Conservation (phyloP, 2,797 vertebrate species). For the Platyrinchus mystaceus region DNA sequence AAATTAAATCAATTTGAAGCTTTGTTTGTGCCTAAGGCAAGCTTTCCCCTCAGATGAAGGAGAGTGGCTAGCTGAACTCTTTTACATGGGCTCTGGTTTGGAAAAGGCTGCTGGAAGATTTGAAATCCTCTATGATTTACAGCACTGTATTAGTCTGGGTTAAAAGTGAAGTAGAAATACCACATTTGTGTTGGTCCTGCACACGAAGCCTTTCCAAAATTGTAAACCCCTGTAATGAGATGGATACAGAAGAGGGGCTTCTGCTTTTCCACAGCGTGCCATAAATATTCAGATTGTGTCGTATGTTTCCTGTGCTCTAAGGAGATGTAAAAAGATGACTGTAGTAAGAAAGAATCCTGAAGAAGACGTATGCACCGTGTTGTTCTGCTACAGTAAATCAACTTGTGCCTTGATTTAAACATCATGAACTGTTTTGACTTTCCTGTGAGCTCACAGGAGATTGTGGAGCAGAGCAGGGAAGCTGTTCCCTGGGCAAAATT, state of each 20-base stretch:
- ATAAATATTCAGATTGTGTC: conserved; percentile 63
- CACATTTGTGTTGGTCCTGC: not conserved
- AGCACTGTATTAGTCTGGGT: not conserved
- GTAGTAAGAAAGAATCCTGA: not conserved
- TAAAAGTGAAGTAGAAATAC: not conserved
- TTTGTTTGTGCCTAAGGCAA: conserved; percentile 78
- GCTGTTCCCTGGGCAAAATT: not conserved
- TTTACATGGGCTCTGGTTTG: conserved; percentile 52
- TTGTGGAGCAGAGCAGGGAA: not conserved
- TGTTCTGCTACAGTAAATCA: not conserved
- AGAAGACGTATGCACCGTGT: not conserved
- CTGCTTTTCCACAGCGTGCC: conserved; percentile 39
- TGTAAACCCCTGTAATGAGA: conserved; percentile 17
- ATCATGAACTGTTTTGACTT: not conserved
- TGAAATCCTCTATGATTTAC: not conserved
- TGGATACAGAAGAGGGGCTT: conserved; percentile 25
- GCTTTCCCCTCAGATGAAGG: conserved; percentile 75
- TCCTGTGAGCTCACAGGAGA: not conserved
- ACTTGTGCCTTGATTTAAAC: not conserved
- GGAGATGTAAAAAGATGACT: not conserved
- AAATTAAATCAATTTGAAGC: conserved; percentile 82
- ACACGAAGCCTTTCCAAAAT: not conserved
- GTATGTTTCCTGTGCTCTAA: conserved; percentile 41
- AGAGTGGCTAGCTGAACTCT: conserved; percentile 67
- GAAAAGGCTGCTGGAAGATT: conserved; percentile 28